Evolutionary conservation across 2,797 vertebrate genomes (phyloP).

Genomic region (Tapirus indicus): DNA sequence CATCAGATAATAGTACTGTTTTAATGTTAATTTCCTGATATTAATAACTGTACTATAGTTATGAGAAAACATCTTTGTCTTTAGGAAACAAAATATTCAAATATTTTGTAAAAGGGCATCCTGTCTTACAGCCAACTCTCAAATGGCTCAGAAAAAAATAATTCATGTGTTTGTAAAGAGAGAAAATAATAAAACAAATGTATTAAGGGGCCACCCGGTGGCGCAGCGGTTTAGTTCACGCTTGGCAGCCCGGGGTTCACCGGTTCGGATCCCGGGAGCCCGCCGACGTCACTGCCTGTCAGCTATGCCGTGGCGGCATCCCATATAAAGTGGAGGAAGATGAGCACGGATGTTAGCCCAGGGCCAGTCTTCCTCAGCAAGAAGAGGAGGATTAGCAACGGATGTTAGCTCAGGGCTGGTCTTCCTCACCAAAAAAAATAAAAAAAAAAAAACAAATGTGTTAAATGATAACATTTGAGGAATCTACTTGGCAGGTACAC

Average conservation of each 20-base stretch:
- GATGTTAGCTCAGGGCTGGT: no score
- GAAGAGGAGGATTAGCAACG: no score
- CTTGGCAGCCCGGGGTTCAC: no score
- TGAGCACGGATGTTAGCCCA: no score
- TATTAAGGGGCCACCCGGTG: no score
- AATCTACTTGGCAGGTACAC: not conserved
- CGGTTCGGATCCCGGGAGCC: no score
- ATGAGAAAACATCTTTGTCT: not conserved
- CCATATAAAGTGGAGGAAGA: no score
- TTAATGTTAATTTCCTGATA: not conserved
- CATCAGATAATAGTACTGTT: not conserved
- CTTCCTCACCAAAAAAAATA: no score
- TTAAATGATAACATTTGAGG: not conserved
- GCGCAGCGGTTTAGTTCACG: no score
- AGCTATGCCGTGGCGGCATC: no score
- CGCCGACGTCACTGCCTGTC: no score
- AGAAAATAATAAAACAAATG: not conserved
- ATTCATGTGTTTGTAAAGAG: not conserved
- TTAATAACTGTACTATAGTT: not conserved
- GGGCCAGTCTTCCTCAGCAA: no score
- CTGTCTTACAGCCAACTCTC: not conserved
- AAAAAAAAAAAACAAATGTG: not conserved
- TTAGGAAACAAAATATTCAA: not conserved
- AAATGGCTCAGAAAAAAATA: slow-evolving; percentile 33
- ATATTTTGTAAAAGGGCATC: not conserved